These are phyloP conservation scores for Syndactyla subalaris DNA, from an alignment of 2,797 vertebrate species.

Conservation along the genomic window DNA sequence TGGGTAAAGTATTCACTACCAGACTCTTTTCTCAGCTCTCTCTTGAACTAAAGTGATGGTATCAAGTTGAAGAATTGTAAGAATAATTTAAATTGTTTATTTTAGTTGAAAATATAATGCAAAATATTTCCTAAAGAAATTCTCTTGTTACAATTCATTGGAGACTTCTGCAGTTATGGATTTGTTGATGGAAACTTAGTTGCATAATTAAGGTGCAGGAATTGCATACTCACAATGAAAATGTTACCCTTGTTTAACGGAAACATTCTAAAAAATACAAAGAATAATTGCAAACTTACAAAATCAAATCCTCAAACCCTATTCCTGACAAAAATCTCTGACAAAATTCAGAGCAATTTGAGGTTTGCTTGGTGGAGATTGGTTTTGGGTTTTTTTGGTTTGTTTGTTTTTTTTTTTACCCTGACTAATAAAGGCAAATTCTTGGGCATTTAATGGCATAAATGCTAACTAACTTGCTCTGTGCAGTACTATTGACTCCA, in stretches of 20 bases:
- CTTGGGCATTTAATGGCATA: background rate
- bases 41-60: background rate
- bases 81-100: background rate
- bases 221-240: background rate
- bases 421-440: background rate
- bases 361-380: background rate
- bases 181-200: background rate
- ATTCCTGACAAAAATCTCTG: background rate
- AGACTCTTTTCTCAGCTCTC: background rate
- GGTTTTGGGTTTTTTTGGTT: too few relatives aligned
- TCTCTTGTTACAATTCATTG: background rate
- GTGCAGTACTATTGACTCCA: background rate
- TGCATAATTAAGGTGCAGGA: background rate
- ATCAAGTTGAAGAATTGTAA: background rate
- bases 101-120: background rate
- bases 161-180: background rate
- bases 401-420: background rate
- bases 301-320: background rate
- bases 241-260: background rate
- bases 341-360: background rate
- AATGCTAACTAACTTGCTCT: background rate
- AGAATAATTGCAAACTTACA: background rate
- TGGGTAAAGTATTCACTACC: background rate
- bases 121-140: background rate
- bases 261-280: background rate